Evolutionary conservation across 37 sponge, comb jelly and placozoan species (phyloP).

Genomic region (Geodia barretti): DNA sequence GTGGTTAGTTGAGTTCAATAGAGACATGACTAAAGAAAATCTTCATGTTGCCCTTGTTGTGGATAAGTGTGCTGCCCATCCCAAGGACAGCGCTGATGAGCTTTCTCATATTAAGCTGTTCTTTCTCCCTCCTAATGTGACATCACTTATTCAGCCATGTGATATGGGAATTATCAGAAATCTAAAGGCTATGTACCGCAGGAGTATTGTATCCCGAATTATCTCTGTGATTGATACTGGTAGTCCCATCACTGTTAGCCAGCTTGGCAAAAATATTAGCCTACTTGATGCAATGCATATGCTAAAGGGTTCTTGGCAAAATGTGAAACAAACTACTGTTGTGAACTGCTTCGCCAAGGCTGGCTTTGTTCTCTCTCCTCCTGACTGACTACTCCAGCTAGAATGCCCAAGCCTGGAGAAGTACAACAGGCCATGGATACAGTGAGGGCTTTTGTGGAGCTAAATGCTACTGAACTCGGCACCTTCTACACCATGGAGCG

Average conservation of each 20-base stretch:
- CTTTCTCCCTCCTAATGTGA: constrained; percentile 38
- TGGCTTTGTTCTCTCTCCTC: too few relatives aligned
- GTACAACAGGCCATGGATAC: too few relatives aligned
- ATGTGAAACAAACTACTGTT: constrained; percentile 11
- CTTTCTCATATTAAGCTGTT: neutral
- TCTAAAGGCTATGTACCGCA: constrained; percentile 23
- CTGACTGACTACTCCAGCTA: too few relatives aligned
- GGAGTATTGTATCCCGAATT: constrained; percentile 8
- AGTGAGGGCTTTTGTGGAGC: too few relatives aligned
- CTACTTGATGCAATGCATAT: constrained; percentile 20
- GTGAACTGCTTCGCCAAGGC: constrained; percentile 34
- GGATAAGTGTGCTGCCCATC: constrained; percentile 45
- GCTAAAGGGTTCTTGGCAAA: constrained; percentile 11
- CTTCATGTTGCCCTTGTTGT: constrained; percentile 18
- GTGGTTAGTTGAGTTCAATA: constrained; percentile 26
- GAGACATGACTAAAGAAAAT: neutral
- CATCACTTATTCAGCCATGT: constrained; percentile 33
- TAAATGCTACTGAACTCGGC: too few relatives aligned
- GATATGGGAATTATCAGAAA: constrained; percentile 25
- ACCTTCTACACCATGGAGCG: too few relatives aligned
- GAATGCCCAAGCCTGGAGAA: too few relatives aligned
- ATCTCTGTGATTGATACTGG: constrained; percentile 15
- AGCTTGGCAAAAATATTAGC: too few relatives aligned
- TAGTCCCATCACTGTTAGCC: neutral
- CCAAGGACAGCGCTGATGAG: neutral